Conservation (phyloP, 2,888 invertebrate genomes). For the Metellina segmentata region DNA sequence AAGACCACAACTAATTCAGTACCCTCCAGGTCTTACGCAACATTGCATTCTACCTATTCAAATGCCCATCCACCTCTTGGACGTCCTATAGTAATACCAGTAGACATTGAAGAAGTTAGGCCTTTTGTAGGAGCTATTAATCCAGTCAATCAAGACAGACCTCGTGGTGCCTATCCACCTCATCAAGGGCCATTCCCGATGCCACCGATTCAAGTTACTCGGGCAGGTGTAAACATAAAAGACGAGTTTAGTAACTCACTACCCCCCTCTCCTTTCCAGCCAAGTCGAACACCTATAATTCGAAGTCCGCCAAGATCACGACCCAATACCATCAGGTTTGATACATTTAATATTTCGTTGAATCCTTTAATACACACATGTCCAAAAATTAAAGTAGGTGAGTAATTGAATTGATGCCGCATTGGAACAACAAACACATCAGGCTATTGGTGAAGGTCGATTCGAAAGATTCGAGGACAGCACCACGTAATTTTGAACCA, state of each 20-base stretch:
- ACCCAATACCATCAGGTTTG: conserved; percentile 75
- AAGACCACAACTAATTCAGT: background rate
- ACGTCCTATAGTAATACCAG: conserved; percentile 83
- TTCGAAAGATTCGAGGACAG: too few relatives aligned
- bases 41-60: background rate
- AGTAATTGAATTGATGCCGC: too few relatives aligned
- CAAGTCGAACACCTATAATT: conserved; percentile 69
- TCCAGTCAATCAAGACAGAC: conserved; percentile 27
- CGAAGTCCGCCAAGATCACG: conserved; percentile 76
- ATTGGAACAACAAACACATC: too few relatives aligned
- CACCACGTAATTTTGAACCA: too few relatives aligned
- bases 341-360: background rate
- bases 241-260: conserved; percentile 26
- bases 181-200: conserved; percentile 10
- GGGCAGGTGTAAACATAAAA: conserved; percentile 31
- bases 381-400: background rate
- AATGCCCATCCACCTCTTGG: conserved; percentile 78
- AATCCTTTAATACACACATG: background rate
- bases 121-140: conserved; percentile 71
- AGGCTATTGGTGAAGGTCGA: too few relatives aligned
- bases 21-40: conserved; percentile 18
- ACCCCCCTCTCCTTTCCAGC: conserved; percentile 21
- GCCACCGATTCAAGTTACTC: conserved; percentile 52
- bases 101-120: conserved; percentile 85
- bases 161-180: conserved; percentile 26